Base-by-base conservation (phyloP, 2,113 vertebrate species). In the Python bivittatus region DNA sequence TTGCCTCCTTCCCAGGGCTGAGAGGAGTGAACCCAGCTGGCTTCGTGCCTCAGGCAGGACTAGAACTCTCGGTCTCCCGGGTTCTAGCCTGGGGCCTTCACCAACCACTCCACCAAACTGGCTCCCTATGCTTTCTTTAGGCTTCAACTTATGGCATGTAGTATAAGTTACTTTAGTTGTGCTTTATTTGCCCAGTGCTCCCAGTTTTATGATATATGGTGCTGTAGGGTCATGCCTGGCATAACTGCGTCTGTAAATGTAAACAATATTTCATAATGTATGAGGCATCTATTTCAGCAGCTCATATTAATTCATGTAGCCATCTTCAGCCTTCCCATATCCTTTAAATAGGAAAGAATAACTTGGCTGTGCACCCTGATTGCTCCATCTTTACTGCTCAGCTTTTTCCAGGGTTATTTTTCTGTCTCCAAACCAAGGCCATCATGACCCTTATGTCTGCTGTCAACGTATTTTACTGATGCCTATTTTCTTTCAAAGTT, bases 251-350 rank as follows among this genome's bases (percentile, higher is more conserved):
- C 89, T 85, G 54, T 91, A 91, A 90, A 88, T 4, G 4, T 88
- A 94, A 94, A 94, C n/a, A 64, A 44, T 91, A 88, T 44, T 91
- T 91, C 68, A 93, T 93, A 83, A 83, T 72, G 57, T 53, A 53
- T 93, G 92, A 79, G 86, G 61, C 56, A 33, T 56, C 61, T 72
- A 92, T 48, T 93, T 95, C 27, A 95, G 42, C 6, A 84, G 52
- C 91, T 94, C 87, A 38, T 20, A 85, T 8, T 79, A 79, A 87
- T 20, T 85, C 33, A 93, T 88, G 15, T 2, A 27, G 44, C 60
- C 42, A 6, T 42, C 13, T 61, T 95, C 48, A 91, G 54, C 38
- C 17, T 93, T 95, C 68, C 91, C 12, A 93, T 42, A 15, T 15
- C 44, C 93, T 92, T 44, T 90, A 87, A 6, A 57, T 92, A 86